Conservation (phyloP, 2,113 vertebrate species). For the Tetraodon nigroviridis region DNA sequence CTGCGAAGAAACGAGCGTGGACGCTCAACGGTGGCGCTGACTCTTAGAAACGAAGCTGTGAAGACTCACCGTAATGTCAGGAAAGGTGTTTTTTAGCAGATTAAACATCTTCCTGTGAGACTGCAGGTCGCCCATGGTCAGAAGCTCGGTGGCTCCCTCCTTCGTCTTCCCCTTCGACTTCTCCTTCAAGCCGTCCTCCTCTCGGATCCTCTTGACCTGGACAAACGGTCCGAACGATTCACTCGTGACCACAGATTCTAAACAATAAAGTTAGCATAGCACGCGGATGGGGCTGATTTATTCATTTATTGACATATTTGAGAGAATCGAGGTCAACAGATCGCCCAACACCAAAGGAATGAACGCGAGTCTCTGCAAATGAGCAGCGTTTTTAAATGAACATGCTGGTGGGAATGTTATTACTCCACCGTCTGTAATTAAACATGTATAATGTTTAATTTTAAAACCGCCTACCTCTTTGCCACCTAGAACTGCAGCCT, state of each 20-base stretch:
- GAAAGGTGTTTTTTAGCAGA: conserved; percentile 83
- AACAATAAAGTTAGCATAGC: no score
- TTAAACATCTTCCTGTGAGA: conserved; percentile 92
- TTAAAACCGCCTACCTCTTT: conserved; percentile 72
- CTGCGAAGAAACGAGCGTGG: conserved; percentile 53
- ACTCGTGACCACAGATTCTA: background rate
- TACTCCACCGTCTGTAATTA: background rate
- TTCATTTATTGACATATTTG: no score
- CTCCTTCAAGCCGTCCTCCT: conserved; percentile 81
- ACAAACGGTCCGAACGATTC: background rate
- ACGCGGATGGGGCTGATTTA: no score
- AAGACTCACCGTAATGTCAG: conserved; percentile 80
- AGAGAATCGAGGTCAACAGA: no score
- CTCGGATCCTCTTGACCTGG: conserved; percentile 77
- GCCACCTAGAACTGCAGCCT: conserved; percentile 85
- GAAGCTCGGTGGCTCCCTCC: conserved; percentile 85
- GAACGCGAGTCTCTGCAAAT: background rate
- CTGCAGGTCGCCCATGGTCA: conserved; percentile 85
- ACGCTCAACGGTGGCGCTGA: background rate
- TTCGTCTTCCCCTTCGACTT: conserved; percentile 90
- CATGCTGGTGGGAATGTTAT: no score
- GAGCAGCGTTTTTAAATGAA: background rate
- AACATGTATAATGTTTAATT: background rate
- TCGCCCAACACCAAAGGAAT: no score
- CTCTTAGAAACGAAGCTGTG: no score